Evolutionary conservation across 1,140 invertebrate species (phyloP).

Genomic region (Plodia interpunctella): DNA sequence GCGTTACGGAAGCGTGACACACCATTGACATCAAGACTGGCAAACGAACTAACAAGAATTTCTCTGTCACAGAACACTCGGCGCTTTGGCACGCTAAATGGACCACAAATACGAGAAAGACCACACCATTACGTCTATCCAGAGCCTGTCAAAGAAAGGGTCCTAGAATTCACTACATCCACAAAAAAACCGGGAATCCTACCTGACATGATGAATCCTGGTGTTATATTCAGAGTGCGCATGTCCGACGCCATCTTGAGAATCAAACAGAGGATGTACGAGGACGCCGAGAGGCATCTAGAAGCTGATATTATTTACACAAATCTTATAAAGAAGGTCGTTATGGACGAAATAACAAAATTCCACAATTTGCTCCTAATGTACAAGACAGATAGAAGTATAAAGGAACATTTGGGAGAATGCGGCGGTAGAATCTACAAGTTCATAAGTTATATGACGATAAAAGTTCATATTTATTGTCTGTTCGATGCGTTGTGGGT

Average conservation of each 20-base stretch:
- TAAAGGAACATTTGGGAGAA: conserved; percentile 67
- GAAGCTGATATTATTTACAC: conserved; percentile 69
- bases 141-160: conserved; percentile 58
- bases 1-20: too few species aligned
- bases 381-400: conserved; percentile 66
- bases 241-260: conserved; percentile 66
- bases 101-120: conserved; percentile 53
- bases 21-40: not conserved
- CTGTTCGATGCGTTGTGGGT: conserved; percentile 67
- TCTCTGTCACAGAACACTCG: conserved; percentile 42
- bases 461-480: conserved; percentile 68
- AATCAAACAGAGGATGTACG: conserved; percentile 69
- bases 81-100: conserved; percentile 45
- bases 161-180: conserved; percentile 51
- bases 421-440: conserved; percentile 67
- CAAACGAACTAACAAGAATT: not conserved
- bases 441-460: conserved; percentile 69
- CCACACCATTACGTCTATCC: conserved; percentile 65
- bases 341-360: conserved; percentile 70
- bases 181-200: conserved; percentile 56
- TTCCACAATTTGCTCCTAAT: conserved; percentile 63
- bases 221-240: conserved; percentile 61
- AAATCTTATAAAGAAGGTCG: conserved; percentile 64
- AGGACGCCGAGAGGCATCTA: conserved; percentile 64
- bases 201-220: conserved; percentile 65